Evolutionary conservation across 2,113 vertebrate species (phyloP), one percentile per base, ranked within the genome.

Genomic region (Uropsilus gracilis): DNA sequence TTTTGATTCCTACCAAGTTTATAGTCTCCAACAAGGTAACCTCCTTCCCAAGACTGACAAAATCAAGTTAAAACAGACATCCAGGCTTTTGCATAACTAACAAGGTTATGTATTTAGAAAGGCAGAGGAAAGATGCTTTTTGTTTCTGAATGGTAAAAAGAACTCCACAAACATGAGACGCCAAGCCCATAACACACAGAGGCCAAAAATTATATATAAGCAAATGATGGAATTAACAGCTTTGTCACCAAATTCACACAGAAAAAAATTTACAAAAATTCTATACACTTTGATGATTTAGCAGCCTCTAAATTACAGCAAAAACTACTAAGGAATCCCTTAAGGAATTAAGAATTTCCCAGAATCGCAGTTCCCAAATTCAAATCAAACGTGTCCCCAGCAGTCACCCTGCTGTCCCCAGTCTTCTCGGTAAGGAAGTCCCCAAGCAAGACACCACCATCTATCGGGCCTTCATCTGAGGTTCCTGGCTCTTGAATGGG

Each of bases 1-100:
- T 30, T 73, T 55, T 73, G 13, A n/a, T 34, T 69, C 61, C 68
- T 93, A 28, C 82, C 80, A 32, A 93, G 13, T 84, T 94, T 95
- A 16, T n/a, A 34, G 59, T 42, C 32, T 69, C 32, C 37, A 16
- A 69, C 20, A 76, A 9, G 4, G 18, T 59, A 77, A 66, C 2
- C 17, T 7, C 6, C 22, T 13, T 16, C 53, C 42, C 18, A 37
- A 46, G 37, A 86, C 24, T 18, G 12, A 90, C 8, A 16, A 66
- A 93, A 76, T 61, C n/a, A 68, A 44, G 37, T 72, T 76, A 68
- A 84, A 72, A 86, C 2, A 89, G 13, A 59, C 14, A 75, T 17
- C 32, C 75, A 44, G 26, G 86, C 34, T 66, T 61, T 53, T n/a
- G 46, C 34, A 55, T 69, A 75, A 50, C 55, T 50, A 24, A 4